Evolutionary conservation across 2,113 vertebrate genomes (phyloP).

Genomic region (Boleophthalmus pectinirostris): DNA sequence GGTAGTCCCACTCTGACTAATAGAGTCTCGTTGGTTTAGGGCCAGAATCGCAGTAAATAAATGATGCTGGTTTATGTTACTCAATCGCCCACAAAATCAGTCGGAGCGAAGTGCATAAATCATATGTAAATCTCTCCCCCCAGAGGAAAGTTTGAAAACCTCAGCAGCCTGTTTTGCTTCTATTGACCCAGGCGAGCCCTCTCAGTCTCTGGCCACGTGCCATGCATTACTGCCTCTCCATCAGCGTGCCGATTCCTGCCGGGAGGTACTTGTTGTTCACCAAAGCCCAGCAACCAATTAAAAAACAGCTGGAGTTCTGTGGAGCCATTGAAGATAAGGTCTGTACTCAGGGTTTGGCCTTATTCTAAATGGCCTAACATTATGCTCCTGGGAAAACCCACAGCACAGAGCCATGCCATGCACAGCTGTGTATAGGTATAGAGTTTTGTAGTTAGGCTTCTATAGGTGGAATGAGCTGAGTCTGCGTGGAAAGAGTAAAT

Average conservation of each 20-base stretch:
- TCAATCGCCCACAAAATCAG: slow-evolving; percentile 42
- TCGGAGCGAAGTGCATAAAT: slow-evolving; percentile 28
- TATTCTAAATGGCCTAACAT: slow-evolving; percentile 56
- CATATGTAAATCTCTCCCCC: slow-evolving; percentile 38
- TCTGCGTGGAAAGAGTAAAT: slow-evolving; percentile 22
- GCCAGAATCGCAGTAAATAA: slow-evolving; percentile 45
- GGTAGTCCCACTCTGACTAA: slow-evolving; percentile 9
- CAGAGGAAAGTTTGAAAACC: slow-evolving; percentile 49
- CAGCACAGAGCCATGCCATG: slow-evolving; percentile 36
- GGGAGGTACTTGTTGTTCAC: slow-evolving; percentile 69
- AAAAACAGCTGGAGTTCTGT: slow-evolving; percentile 73
- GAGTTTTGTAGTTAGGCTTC: slow-evolving; percentile 25
- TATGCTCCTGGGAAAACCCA: slow-evolving; percentile 62
- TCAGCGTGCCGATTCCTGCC: slow-evolving; percentile 54
- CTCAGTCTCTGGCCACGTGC: slow-evolving; percentile 54
- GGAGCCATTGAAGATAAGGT: slow-evolving; percentile 71
- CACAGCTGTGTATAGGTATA: slow-evolving; percentile 43
- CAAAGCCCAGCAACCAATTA: slow-evolving; percentile 66
- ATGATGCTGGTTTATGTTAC: slow-evolving; percentile 41
- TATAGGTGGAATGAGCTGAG: slow-evolving; percentile 35
- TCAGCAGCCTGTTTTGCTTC: slow-evolving; percentile 45
- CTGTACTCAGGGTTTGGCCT: slow-evolving; percentile 61
- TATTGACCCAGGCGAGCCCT: slow-evolving; percentile 56
- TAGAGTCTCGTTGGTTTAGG: slow-evolving; percentile 24
- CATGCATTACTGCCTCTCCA: slow-evolving; percentile 58